Percentiles rank a stretch among this genome's conserved stretches.
phyloP scores from a whole-genome alignment of 1,140 invertebrate species.

The Chrysopa pallens region DNA sequence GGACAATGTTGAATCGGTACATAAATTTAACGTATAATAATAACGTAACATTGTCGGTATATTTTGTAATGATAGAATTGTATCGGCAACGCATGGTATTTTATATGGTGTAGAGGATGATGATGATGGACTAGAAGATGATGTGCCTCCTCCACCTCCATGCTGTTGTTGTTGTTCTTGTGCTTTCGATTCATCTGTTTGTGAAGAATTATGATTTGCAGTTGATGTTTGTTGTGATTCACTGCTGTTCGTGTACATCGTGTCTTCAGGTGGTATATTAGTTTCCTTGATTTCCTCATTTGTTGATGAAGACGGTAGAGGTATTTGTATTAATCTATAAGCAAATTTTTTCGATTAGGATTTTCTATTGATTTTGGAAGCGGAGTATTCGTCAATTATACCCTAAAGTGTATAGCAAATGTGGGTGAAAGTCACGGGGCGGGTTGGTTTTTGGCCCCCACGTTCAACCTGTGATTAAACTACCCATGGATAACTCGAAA shows the following conservation, averaged over 20 bases:
- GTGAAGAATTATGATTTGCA: slow-evolving; percentile 20
- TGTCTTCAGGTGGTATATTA: slow-evolving; percentile 6
- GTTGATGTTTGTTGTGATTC: neutral
- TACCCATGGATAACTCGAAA: too few species aligned
- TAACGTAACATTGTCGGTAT: slow-evolving; percentile 65
- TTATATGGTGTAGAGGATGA: neutral
- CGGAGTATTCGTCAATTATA: too few species aligned
- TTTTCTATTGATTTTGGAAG: too few species aligned
- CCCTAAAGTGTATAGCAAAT: too few species aligned
- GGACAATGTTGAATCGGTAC: slow-evolving; percentile 43
- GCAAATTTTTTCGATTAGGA: slow-evolving; percentile 14
- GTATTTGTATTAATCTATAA: slow-evolving; percentile 45
- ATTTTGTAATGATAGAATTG: slow-evolving; percentile 43
- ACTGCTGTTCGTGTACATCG: neutral
- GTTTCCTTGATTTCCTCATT: slow-evolving; percentile 17
- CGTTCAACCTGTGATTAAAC: too few species aligned
- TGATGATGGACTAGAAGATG: neutral
- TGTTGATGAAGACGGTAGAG: slow-evolving; percentile 23
- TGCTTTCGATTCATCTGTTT: slow-evolving; percentile 66
- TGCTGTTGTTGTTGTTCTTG: slow-evolving; percentile 37
- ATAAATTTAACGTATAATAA: slow-evolving; percentile 51
- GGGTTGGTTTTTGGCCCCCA: too few species aligned
- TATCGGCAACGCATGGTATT: slow-evolving; percentile 43
- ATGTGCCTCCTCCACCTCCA: neutral
- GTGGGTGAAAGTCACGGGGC: too few species aligned